phyloP scores from a whole-genome alignment of 2,797 vertebrate species.

The Typhlichthys eigenmanni region DNA sequence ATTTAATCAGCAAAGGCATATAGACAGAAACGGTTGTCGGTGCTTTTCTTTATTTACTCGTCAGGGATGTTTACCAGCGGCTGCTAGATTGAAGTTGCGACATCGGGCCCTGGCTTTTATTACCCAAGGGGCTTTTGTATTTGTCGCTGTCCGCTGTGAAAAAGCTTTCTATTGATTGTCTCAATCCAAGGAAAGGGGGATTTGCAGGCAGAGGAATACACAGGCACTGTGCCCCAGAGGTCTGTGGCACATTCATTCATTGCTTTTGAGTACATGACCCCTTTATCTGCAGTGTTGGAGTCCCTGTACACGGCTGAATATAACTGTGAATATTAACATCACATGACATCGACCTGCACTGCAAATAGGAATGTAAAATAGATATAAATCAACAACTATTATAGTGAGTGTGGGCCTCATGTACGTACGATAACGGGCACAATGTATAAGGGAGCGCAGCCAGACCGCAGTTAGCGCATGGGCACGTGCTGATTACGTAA shows the following conservation, averaged over 20 bases:
- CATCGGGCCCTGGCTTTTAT: conserved; percentile 57
- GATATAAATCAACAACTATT: too few species aligned
- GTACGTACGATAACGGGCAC: too few species aligned
- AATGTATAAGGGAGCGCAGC: too few species aligned
- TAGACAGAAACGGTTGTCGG: neutral
- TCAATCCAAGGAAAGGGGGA: conserved; percentile 34
- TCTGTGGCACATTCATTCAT: conserved; percentile 20
- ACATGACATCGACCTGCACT: too few species aligned
- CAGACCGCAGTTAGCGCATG: too few species aligned
- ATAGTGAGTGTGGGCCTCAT: too few species aligned
- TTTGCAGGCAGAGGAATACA: conserved; percentile 39
- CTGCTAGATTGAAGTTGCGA: conserved; percentile 60
- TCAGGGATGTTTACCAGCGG: conserved; percentile 58
- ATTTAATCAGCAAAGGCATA: too few species aligned
- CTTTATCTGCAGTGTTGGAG: neutral
- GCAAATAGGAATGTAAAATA: too few species aligned
- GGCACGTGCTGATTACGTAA: too few species aligned
- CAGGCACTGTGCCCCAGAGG: conserved; percentile 34
- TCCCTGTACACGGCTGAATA: too few species aligned
- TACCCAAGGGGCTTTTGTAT: conserved; percentile 60
- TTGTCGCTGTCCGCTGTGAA: conserved; percentile 49
- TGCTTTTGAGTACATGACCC: conserved; percentile 32
- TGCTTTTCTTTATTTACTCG: conserved; percentile 65
- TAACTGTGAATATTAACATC: too few species aligned
- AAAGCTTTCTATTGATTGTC: conserved; percentile 67